Conservation (phyloP, 1,140 invertebrate species). For the Drosophila grimshawi region DNA sequence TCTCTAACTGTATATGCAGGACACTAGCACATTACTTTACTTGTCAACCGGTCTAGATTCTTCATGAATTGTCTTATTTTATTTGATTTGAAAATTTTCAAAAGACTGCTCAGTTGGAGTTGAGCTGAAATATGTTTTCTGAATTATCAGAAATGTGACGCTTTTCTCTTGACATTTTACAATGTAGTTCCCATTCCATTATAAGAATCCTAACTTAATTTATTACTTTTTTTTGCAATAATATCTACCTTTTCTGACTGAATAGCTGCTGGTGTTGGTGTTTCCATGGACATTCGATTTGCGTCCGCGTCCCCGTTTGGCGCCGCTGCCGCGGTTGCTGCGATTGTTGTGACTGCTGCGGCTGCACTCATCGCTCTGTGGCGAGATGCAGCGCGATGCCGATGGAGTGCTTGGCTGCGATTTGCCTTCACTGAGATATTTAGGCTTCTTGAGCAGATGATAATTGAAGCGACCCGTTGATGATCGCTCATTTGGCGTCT, state of each 20-base stretch:
- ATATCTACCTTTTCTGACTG: constrained; percentile 86
- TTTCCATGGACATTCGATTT: constrained; percentile 72
- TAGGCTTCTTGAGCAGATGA: constrained; percentile 95
- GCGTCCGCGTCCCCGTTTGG: constrained; percentile 85
- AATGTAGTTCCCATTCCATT: too few species aligned
- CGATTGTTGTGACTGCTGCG: constrained; percentile 86
- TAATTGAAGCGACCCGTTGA: constrained; percentile 92
- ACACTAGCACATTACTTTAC: constrained; percentile 43
- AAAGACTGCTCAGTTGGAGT: neutral
- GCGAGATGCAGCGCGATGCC: constrained; percentile 89
- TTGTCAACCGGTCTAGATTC: constrained; percentile 79
- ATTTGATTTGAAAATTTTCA: constrained; percentile 8
- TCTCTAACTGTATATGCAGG: constrained; percentile 2
- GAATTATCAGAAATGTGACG: too few species aligned
- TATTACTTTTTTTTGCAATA: neutral
- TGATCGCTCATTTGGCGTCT: constrained; percentile 92
- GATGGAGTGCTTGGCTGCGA: constrained; percentile 90
- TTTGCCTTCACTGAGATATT: constrained; percentile 91
- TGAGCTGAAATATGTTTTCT: neutral
- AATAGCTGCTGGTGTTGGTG: constrained; percentile 81
- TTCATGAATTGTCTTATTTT: neutral
- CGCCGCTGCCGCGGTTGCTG: constrained; percentile 84
- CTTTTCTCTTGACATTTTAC: too few species aligned
- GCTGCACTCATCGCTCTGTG: constrained; percentile 88
- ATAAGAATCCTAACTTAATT: too few species aligned